Percentiles rank a stretch among this genome's conserved stretches.
phyloP scores from a whole-genome alignment of 2,888 invertebrate genomes.

The Mongoloraphidia duomilia region DNA sequence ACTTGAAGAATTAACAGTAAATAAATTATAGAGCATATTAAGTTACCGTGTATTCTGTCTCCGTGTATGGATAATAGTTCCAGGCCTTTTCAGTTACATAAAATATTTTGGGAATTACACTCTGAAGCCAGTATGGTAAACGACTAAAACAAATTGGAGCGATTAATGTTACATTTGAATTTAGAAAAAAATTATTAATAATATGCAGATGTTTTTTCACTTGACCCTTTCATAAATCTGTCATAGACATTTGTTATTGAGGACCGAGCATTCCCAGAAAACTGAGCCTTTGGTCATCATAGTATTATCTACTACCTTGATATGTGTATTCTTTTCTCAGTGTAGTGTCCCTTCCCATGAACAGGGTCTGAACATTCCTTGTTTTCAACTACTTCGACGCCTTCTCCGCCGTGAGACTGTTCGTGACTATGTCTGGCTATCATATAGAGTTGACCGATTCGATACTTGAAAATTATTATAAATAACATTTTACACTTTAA shows the following conservation, averaged over 20 bases:
- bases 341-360: constrained; percentile 75
- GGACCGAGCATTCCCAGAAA: too few species aligned
- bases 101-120: constrained; percentile 76
- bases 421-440: constrained; percentile 86
- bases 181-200: too few species aligned
- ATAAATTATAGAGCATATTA: constrained; percentile 7
- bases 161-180: too few species aligned
- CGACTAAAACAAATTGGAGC: constrained; percentile 51
- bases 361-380: constrained; percentile 60
- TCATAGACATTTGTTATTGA: too few species aligned
- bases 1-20: not conserved
- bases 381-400: constrained; percentile 82
- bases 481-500: constrained; percentile 5
- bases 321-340: constrained; percentile 80
- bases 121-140: constrained; percentile 79
- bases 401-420: constrained; percentile 79
- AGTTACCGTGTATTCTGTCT: constrained; percentile 70
- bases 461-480: constrained; percentile 48
- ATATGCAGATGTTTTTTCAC: too few species aligned
- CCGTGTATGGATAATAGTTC: constrained; percentile 88
- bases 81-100: constrained; percentile 89
- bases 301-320: constrained; percentile 46
- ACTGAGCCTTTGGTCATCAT: not conserved
- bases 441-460: constrained; percentile 86
- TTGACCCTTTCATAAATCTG: too few species aligned